Percentiles rank a stretch among this genome's conserved stretches.
phyloP scores from a whole-genome alignment of 2,113 vertebrate genomes.

The Burhinus oedicnemus region DNA sequence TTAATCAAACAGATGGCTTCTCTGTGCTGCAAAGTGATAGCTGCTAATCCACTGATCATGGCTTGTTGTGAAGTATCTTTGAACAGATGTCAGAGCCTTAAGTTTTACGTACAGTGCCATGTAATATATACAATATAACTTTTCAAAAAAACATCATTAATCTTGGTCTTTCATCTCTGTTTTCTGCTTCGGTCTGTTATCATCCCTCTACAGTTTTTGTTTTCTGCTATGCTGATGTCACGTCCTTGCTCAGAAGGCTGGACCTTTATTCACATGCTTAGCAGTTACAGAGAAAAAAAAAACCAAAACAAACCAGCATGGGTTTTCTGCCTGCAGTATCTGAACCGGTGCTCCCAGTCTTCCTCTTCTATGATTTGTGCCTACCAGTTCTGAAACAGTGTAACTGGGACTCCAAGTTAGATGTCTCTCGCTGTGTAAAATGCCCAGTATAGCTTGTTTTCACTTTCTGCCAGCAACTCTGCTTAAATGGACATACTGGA shows the following conservation, averaged over 20 bases:
- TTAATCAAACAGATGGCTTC: not conserved
- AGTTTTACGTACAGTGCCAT: not conserved
- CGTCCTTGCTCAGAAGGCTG: not conserved
- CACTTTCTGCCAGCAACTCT: not conserved
- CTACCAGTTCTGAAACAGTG: not conserved
- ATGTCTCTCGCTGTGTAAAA: not conserved
- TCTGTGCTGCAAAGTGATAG: not conserved
- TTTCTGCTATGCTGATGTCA: not conserved
- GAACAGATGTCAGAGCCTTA: not conserved
- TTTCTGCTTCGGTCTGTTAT: not conserved
- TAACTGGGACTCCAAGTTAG: not conserved
- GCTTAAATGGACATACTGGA: not conserved
- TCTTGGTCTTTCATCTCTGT: not conserved
- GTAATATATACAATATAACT: not conserved
- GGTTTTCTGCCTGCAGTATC: not conserved
- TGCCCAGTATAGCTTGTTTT: not conserved
- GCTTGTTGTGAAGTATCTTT: not conserved
- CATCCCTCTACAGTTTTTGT: not conserved
- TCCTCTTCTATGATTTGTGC: not conserved
- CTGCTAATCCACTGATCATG: not conserved
- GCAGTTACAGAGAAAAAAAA: not conserved
- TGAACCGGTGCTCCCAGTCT: not conserved
- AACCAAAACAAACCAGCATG: not conserved
- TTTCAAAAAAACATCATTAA: not conserved
- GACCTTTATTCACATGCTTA: not conserved